phyloP scores from a whole-genome alignment of 2,797 vertebrate species.

The Phrynocephalus vlangalii region DNA sequence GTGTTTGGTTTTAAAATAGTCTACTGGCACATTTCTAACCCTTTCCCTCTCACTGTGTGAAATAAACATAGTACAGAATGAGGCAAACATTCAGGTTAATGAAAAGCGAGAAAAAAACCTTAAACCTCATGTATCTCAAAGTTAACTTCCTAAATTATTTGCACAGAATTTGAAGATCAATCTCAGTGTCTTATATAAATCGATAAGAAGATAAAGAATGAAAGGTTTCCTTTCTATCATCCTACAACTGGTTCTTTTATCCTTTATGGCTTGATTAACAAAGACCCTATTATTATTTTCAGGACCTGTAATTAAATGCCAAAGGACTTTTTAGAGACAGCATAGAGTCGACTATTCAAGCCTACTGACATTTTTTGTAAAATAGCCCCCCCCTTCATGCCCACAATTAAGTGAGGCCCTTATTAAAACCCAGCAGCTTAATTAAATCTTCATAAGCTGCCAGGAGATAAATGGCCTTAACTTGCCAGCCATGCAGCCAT shows the following conservation, averaged over 20 bases:
- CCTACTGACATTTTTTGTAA: constrained; percentile 63
- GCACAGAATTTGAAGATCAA: not conserved
- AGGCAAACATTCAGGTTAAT: not conserved
- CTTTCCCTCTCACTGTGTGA: not conserved
- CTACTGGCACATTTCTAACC: not conserved
- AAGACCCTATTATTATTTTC: constrained; percentile 62
- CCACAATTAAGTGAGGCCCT: constrained; percentile 66
- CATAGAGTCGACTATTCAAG: constrained; percentile 65
- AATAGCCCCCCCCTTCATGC: constrained; percentile 62
- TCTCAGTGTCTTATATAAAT: constrained; percentile 11
- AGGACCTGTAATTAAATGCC: constrained; percentile 62
- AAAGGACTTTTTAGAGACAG: constrained; percentile 64
- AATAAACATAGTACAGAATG: not conserved
- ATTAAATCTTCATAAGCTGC: constrained; percentile 75
- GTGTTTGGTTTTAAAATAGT: too few relatives aligned
- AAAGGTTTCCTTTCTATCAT: constrained; percentile 57
- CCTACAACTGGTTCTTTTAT: constrained; percentile 43
- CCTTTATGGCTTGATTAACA: constrained; percentile 51
- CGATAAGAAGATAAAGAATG: constrained; percentile 9
- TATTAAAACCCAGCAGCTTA: constrained; percentile 68
- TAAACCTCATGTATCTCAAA: not conserved
- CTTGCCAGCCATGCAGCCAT: constrained; percentile 51
- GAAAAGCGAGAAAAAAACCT: not conserved
- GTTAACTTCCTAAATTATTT: not conserved
- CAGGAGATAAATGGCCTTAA: constrained; percentile 56